These are phyloP conservation scores for Oryzias curvinotus DNA, from an alignment of 2,113 vertebrate species.

Conservation along the genomic window DNA sequence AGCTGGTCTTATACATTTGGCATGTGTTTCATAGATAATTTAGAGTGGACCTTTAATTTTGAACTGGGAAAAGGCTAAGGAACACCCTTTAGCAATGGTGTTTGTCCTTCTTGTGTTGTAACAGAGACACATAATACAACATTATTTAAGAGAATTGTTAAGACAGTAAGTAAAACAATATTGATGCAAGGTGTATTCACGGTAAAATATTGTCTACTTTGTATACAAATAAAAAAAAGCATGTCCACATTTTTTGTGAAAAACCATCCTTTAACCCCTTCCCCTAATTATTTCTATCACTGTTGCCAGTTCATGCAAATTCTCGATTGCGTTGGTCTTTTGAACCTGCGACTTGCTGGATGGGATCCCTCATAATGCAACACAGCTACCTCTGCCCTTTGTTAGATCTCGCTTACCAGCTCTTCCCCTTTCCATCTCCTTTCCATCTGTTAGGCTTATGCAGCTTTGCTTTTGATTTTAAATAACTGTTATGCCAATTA, in stretches of 20 bases:
- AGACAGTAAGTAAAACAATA: too few species aligned
- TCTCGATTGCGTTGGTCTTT: slow-evolving; percentile 65
- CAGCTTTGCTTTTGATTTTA: not conserved
- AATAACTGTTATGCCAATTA: not conserved
- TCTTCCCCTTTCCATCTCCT: slow-evolving; percentile 49
- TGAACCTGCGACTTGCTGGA: slow-evolving; percentile 52
- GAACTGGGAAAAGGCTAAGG: slow-evolving; percentile 64
- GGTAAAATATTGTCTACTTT: slow-evolving; percentile 30
- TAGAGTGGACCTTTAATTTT: slow-evolving; percentile 66
- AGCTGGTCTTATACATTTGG: slow-evolving; percentile 44
- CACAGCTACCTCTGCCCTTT: slow-evolving; percentile 50
- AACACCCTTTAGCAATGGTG: slow-evolving; percentile 52
- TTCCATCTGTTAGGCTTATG: slow-evolving; percentile 30
- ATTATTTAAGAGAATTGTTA: too few species aligned
- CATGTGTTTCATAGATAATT: slow-evolving; percentile 72
- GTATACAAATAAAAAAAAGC: slow-evolving; percentile 72
- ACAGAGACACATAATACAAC: too few species aligned
- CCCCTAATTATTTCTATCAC: slow-evolving; percentile 74
- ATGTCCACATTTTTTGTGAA: slow-evolving; percentile 64
- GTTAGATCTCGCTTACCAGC: slow-evolving; percentile 60
- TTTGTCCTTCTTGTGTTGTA: slow-evolving; percentile 41
- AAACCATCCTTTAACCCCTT: slow-evolving; percentile 24
- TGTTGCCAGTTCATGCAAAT: slow-evolving; percentile 70
- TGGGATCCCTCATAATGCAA: slow-evolving; percentile 50
- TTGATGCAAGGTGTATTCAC: too few species aligned